A percentile compares a stretch with the other conserved stretches of the same genome.
Conservation (phyloP, 2,797 vertebrate genomes). For the Oryzias sinensis region DNA sequence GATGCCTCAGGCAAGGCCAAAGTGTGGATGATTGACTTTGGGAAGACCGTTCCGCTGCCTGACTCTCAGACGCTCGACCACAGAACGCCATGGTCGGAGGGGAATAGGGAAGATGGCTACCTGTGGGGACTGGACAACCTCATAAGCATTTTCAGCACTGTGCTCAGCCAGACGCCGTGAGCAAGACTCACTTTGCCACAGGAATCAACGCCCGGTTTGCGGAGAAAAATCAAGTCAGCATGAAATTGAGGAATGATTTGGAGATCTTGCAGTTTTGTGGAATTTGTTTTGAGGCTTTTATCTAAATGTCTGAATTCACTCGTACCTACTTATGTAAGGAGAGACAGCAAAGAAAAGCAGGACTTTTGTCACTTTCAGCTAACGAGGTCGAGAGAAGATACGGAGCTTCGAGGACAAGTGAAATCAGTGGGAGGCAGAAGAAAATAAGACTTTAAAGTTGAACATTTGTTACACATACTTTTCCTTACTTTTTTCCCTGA, state of each 20-base stretch:
- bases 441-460: conserved; percentile 18
- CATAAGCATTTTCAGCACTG: conserved; percentile 74
- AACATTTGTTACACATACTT: conserved; percentile 5
- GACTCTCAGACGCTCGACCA: conserved; percentile 79
- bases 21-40: conserved; percentile 96
- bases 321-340: conserved; percentile 6
- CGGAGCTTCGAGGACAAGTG: conserved; percentile 5
- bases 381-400: conserved; percentile 13
- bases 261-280: background rate
- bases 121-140: conserved; percentile 90
- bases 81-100: conserved; percentile 84
- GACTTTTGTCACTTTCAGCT: conserved; percentile 15
- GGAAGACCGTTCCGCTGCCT: conserved; percentile 84
- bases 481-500: background rate
- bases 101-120: conserved; percentile 91
- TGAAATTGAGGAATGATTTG: conserved; percentile 7
- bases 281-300: background rate
- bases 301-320: conserved; percentile 37
- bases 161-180: conserved; percentile 58
- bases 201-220: background rate
- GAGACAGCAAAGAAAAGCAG: background rate
- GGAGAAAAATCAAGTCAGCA: conserved; percentile 8
- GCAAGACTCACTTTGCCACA: background rate
- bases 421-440: background rate
- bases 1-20: conserved; percentile 81